Evolutionary conservation across 2,113 vertebrate species (phyloP).

Genomic region (Campylorhamphus procurvoides): DNA sequence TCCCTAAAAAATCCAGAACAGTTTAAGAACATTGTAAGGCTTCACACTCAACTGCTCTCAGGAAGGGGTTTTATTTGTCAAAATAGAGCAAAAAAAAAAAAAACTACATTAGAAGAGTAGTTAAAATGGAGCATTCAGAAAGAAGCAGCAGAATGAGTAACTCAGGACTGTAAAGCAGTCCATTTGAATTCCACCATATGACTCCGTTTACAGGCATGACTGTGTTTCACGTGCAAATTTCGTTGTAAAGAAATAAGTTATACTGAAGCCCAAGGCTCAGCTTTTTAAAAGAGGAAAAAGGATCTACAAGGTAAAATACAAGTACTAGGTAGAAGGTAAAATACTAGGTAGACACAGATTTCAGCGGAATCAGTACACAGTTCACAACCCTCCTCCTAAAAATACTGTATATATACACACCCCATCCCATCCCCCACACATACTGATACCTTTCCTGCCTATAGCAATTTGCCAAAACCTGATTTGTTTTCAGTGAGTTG

Average conservation of each 20-base stretch:
- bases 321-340: background rate
- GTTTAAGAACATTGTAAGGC: background rate
- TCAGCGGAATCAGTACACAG: background rate
- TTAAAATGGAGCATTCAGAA: background rate
- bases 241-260: background rate
- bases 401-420: background rate
- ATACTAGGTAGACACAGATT: background rate
- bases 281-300: background rate
- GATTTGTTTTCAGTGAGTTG: background rate
- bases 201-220: background rate
- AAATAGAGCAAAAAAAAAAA: background rate
- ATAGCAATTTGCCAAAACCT: background rate
- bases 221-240: background rate
- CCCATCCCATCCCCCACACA: no score
- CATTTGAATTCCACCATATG: background rate
- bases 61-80: background rate
- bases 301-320: background rate
- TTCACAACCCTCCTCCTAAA: rapidly evolving
- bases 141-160: background rate
- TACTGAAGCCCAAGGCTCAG: background rate
- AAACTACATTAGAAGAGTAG: background rate
- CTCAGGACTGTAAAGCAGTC: background rate
- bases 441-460: background rate
- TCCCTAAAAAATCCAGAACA: background rate
- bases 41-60: background rate